phyloP scores from a whole-genome alignment of 1,140 invertebrate genomes.

The Kradibia gibbosae region DNA sequence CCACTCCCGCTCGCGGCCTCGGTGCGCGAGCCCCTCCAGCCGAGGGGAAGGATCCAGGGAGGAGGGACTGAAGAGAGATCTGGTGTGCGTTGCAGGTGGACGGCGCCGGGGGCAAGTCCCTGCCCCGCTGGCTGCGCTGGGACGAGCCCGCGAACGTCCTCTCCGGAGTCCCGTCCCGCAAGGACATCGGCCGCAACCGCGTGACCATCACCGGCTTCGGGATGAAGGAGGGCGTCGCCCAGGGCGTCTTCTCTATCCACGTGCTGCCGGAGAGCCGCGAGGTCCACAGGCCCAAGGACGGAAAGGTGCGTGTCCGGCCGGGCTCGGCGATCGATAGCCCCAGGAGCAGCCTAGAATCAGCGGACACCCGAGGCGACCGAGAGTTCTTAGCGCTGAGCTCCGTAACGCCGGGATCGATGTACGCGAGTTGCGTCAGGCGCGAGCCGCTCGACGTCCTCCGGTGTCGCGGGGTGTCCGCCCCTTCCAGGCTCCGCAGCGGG shows the following conservation, averaged over 20 bases:
- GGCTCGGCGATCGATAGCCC: background rate
- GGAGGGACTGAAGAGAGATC: no score
- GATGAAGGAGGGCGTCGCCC: constrained; percentile 65
- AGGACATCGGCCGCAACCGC: constrained; percentile 75
- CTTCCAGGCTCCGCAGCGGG: background rate
- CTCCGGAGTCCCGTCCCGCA: constrained; percentile 75
- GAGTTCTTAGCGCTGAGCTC: no score
- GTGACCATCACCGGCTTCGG: constrained; percentile 71
- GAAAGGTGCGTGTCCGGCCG: constrained; percentile 55
- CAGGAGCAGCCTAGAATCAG: no score
- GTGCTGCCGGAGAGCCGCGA: constrained; percentile 69
- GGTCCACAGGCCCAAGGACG: constrained; percentile 62
- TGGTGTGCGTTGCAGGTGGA: constrained; percentile 51
- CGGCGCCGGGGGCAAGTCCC: constrained; percentile 49
- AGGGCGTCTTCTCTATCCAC: constrained; percentile 75
- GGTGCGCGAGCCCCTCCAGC: background rate
- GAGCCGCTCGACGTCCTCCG: no score
- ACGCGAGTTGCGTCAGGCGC: no score
- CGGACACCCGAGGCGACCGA: no score
- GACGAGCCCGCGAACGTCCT: constrained; percentile 68
- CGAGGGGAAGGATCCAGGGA: background rate
- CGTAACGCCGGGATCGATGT: no score
- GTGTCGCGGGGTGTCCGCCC: no score
- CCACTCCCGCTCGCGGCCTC: background rate
- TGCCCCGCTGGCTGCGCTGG: constrained; percentile 65